Base-by-base conservation (phyloP, 92 coral and sea anemone genomes). In the Galaxea fascicularis region DNA sequence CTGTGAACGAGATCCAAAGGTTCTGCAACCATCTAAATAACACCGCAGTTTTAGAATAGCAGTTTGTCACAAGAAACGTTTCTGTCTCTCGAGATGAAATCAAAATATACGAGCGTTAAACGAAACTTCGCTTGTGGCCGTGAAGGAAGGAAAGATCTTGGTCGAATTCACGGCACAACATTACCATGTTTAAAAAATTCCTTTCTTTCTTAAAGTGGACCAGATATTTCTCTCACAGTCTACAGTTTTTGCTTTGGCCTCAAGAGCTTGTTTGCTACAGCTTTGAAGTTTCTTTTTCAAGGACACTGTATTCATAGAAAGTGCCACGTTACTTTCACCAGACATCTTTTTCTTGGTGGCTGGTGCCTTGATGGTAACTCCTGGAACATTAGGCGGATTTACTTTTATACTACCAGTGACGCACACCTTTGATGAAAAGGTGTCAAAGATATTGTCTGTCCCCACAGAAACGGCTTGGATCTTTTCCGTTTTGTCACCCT, bases 161-260 rank as follows among this genome's bases (percentile, higher is more conserved):
- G 6, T 35, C 3, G 41, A 35, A 35, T 49, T 49, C 17, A 1
- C 15, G 0, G 54, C 54, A 15, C 15, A 49, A 0, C 1, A 60
- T 10, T 60, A 57, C 18, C n/a, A 57, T 15, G 9, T 27, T 52
- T 68, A 79, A 17, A 16, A 26, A 30, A 65, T 66, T 24, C 86
- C 86, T 11, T 58, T 24, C 28, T 60, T 59, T 41, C 24, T 35
- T 39, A 82, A 41, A 8, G 64, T 45, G 16, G 57, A 15, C 86
- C 86, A 82, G 52, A 82, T 39, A 44, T 82, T 82, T 82, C 78
- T 25, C 57, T 82, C 86, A 44, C 59, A 57, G 29, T 60, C 17
- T 0, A 41, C 51, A 44, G 70, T 24, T 29, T 44, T 60, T 44
- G 58, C 16, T 26, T 82, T 71, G 27, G 8, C 28, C 4, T 54